Conservation (phyloP, 2,888 invertebrate species). For the Latheticus oryzae region DNA sequence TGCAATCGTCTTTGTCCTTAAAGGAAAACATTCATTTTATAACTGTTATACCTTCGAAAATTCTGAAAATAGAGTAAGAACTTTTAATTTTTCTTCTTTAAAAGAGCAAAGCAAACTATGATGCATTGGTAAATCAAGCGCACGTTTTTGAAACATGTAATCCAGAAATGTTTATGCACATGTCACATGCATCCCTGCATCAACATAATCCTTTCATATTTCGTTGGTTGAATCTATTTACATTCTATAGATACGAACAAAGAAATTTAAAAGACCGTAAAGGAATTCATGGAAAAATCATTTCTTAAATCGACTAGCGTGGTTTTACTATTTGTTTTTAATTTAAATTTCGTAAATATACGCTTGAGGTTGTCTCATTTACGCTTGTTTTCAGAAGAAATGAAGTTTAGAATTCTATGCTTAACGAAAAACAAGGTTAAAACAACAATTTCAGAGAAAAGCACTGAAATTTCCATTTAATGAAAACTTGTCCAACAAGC, state of each 20-base stretch:
- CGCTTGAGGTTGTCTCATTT: too few species aligned
- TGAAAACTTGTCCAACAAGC: slow-evolving; percentile 12
- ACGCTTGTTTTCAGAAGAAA: background rate
- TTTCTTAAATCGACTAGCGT: too few species aligned
- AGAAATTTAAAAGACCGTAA: too few species aligned
- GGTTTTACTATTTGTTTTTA: too few species aligned
- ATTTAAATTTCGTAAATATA: too few species aligned
- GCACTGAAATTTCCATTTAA: slow-evolving; percentile 15
- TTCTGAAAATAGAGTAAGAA: too few species aligned
- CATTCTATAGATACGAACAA: slow-evolving; percentile 3
- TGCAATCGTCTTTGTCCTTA: too few species aligned
- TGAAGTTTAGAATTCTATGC: slow-evolving; percentile 1
- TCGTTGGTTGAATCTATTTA: slow-evolving; percentile 13
- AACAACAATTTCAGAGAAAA: slow-evolving; percentile 4
- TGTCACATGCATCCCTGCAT: slow-evolving; percentile 11
- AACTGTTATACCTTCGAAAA: too few species aligned
- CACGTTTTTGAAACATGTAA: slow-evolving; percentile 11
- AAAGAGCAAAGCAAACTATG: too few species aligned
- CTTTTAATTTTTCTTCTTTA: too few species aligned
- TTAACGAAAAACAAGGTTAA: slow-evolving; percentile 4
- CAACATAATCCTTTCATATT: slow-evolving; percentile 11
- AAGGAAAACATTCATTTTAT: too few species aligned
- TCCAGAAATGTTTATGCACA: slow-evolving; percentile 22
- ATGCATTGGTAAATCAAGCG: background rate
- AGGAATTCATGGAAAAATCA: too few species aligned